These are phyloP conservation scores for Equus przewalskii DNA, from an alignment of 2,113 vertebrate species.

Conservation along the genomic window DNA sequence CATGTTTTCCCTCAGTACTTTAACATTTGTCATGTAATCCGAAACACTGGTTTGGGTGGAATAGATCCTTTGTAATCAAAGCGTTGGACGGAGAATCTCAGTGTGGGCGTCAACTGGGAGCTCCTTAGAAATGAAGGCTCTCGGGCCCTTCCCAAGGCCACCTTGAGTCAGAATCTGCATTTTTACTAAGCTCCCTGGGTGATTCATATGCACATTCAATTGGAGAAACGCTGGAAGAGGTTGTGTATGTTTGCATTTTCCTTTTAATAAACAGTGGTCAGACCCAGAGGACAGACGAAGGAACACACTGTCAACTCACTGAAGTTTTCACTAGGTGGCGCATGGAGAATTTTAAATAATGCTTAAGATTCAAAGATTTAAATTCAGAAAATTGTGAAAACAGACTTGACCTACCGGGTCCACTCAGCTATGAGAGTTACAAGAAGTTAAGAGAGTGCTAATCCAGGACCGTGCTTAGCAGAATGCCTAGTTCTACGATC, in stretches of 20 bases:
- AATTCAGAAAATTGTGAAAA: background rate
- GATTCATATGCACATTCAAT: background rate
- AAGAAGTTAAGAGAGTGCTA: background rate
- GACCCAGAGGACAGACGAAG: background rate
- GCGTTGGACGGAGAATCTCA: background rate
- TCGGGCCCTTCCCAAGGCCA: background rate
- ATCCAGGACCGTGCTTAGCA: background rate
- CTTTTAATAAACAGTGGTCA: background rate
- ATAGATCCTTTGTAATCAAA: background rate
- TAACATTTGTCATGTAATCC: background rate
- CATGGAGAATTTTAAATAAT: constrained; percentile 6
- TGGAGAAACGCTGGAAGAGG: background rate
- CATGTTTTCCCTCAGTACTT: background rate
- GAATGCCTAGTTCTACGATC: background rate
- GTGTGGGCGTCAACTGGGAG: too few relatives aligned
- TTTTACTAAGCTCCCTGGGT: background rate
- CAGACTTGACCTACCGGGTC: background rate
- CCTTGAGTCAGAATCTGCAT: background rate
- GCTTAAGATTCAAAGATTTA: background rate
- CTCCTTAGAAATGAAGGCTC: background rate
- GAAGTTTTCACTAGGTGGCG: background rate
- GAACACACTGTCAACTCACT: background rate
- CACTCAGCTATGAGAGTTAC: background rate
- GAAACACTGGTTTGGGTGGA: background rate
- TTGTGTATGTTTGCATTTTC: background rate